Evolutionary conservation across 1,140 invertebrate species (phyloP), one percentile per base, ranked within the genome.

Genomic region (Antheraea mylitta): DNA sequence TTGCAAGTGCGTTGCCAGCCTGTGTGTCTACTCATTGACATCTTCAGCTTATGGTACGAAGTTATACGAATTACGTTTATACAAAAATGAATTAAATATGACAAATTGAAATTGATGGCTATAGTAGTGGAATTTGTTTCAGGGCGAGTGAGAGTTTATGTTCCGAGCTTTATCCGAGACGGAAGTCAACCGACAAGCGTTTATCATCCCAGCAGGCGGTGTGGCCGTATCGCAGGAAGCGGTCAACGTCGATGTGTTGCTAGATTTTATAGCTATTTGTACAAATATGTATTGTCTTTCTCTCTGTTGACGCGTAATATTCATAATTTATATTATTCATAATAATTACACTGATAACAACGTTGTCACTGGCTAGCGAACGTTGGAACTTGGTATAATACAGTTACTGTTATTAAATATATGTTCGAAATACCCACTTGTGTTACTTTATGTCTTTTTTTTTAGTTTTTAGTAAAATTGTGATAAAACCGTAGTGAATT

Each of bases 201-300:
- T 82, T 85, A 85, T 85, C 82, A 72, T 59, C 64, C 60, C 66
- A 67, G 61, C 74, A 61, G 69, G 64, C 74, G 75, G 74, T 68
- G 74, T 70, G 61, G 73, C 68, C 72, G 73, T 85, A 84, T 87
- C 85, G 67, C 85, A 86, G 85, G 85, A 87, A 82, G 72, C 74
- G 73, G 78, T 80, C 78, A 81, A 75, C 78, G 74, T 76, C 74
- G 75, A 66, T 77, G 74, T 72, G 70, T 78, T 71, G 70, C 73
- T 68, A 73, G 67, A 75, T 61, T 65, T 70, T 66, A 67, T 64
- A 63, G 61, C 68, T 61, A 73, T 77, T 78, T 82, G 75, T 78
- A 79, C 77, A 80, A 70, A 70, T 45, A 70, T 30, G 30, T 16
- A 53, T 53, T 53, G 45, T 53, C 45, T 53, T 53, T 53, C 45